A percentile compares a stretch with the other conserved stretches of the same genome.
Evolutionary conservation across 2,888 invertebrate genomes (phyloP).

Genomic region (Isotomurus palustris): DNA sequence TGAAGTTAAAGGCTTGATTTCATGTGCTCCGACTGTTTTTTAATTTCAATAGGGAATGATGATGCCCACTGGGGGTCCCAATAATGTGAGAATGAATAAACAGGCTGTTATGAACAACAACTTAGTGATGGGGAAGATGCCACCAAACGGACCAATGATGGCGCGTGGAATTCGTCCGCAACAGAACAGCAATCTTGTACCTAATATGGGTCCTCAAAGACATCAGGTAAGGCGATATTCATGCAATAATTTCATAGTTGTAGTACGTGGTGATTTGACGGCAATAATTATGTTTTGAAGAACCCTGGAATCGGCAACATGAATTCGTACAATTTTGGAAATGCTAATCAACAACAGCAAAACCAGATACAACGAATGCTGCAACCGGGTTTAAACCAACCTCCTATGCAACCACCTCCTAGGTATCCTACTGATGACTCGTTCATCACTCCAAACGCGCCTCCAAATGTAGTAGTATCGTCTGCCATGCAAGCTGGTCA

Average conservation of each 20-base stretch:
- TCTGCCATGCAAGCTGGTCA: constrained; percentile 37
- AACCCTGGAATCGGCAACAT: neutral
- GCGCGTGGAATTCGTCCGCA: constrained; percentile 35
- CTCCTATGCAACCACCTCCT: constrained; percentile 69
- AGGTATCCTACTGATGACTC: constrained; percentile 62
- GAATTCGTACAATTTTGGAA: constrained; percentile 41
- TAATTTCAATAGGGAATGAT: constrained; percentile 40
- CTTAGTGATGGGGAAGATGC: constrained; percentile 43
- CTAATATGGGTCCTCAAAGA: constrained; percentile 41
- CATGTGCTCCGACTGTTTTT: neutral
- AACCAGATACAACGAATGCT: constrained; percentile 43
- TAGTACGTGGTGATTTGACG: neutral
- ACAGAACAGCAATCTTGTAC: constrained; percentile 35
- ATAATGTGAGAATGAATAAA: constrained; percentile 41
- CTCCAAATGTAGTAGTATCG: constrained; percentile 45
- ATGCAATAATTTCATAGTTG: neutral
- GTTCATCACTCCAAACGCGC: constrained; percentile 54
- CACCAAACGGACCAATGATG: constrained; percentile 44
- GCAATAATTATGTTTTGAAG: neutral
- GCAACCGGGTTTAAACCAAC: constrained; percentile 37
- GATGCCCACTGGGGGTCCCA: constrained; percentile 30
- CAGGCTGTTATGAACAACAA: constrained; percentile 45
- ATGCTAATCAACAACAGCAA: constrained; percentile 27
- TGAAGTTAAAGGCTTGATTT: neutral
- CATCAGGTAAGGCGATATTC: constrained; percentile 33